These are phyloP conservation scores for Lycophotia porphyrea DNA, from an alignment of 2,888 invertebrate species.

Conservation along the genomic window DNA sequence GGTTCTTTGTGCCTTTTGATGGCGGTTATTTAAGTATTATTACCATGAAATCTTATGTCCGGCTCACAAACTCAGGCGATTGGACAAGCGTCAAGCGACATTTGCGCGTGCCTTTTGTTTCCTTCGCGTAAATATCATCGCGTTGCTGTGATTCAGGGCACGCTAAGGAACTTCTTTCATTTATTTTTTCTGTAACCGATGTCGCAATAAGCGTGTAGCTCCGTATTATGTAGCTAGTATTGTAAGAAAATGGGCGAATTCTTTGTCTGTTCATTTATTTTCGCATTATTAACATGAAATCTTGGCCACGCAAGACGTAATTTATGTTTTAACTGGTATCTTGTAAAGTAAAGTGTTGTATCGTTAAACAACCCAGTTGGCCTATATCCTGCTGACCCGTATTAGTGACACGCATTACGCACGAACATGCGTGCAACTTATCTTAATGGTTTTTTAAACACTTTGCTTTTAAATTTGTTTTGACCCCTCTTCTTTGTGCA, in stretches of 20 bases:
- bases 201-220: too few relatives aligned
- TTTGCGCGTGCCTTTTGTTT: neutral
- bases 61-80: neutral
- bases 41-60: neutral
- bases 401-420: conserved; percentile 1
- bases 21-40: conserved; percentile 1
- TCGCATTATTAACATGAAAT: neutral
- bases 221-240: too few relatives aligned
- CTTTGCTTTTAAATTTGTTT: neutral
- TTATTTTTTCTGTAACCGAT: neutral
- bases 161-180: neutral
- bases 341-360: conserved; percentile 7
- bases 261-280: neutral
- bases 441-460: conserved; percentile 26
- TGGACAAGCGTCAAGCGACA: neutral
- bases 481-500: neutral
- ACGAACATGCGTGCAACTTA: conserved; percentile 13
- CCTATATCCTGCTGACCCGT: conserved; percentile 9
- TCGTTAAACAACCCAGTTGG: conserved; percentile 10
- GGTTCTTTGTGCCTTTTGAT: conserved; percentile 12
- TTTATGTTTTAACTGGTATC: neutral
- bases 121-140: neutral
- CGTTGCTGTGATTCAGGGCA: too few relatives aligned
- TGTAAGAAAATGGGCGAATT: neutral
- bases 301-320: too few relatives aligned